A percentile compares a stretch with the other conserved stretches of the same genome.
Conservation (phyloP, 2,797 vertebrate genomes). For the Sciurus vulgaris region DNA sequence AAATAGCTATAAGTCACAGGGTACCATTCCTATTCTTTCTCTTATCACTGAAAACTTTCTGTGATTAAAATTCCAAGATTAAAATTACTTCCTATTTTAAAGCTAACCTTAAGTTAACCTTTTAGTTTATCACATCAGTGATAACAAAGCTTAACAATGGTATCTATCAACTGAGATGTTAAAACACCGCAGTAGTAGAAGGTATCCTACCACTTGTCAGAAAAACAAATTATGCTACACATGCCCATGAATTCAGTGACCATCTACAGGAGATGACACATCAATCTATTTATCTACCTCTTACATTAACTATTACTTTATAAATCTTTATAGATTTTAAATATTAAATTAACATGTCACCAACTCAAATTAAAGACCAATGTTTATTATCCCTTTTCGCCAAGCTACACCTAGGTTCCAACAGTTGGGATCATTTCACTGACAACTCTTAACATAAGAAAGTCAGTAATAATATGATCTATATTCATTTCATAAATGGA, state of each 20-base stretch:
- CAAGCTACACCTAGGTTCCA: background rate
- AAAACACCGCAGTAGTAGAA: background rate
- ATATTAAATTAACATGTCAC: conserved; percentile 20
- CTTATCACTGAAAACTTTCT: background rate
- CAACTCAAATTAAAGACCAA: conserved; percentile 16
- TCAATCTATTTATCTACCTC: background rate
- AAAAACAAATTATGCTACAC: background rate
- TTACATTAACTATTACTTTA: background rate
- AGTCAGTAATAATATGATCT: background rate
- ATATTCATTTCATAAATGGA: conserved; percentile 7
- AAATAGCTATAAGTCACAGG: background rate
- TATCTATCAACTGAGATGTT: too few species aligned
- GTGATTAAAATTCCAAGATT: background rate
- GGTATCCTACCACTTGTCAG: background rate
- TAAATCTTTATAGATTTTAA: background rate
- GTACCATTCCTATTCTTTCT: background rate
- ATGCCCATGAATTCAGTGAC: background rate
- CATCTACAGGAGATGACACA: background rate
- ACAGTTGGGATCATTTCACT: background rate
- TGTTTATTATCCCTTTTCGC: background rate
- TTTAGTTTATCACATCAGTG: background rate
- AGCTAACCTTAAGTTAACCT: background rate
- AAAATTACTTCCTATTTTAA: background rate
- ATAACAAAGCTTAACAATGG: too few species aligned
- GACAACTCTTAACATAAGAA: conserved; percentile 19